These are phyloP conservation scores for Drosophila persimilis DNA, from an alignment of 1,140 invertebrate species.

Conservation along the genomic window DNA sequence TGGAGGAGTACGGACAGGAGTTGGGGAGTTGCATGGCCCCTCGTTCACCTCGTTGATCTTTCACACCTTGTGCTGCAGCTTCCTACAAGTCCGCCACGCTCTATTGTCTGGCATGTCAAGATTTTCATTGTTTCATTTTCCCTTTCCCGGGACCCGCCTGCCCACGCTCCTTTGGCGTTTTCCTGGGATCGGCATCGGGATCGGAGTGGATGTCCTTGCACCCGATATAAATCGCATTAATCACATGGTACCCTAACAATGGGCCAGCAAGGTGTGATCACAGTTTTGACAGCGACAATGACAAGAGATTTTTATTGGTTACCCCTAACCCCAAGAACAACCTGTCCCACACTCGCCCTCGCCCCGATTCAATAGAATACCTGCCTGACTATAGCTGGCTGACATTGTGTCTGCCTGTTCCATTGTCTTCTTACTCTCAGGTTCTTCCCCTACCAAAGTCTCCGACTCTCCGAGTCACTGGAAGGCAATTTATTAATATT, in stretches of 20 bases:
- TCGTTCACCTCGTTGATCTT: constrained; percentile 51
- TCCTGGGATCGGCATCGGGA: constrained; percentile 37
- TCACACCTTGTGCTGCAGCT: constrained; percentile 59
- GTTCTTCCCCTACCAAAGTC: constrained; percentile 9
- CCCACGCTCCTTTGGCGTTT: constrained; percentile 37
- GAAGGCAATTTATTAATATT: constrained; percentile 61
- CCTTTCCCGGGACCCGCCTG: too few relatives aligned
- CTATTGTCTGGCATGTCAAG: constrained; percentile 21
- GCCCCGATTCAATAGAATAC: constrained; percentile 44
- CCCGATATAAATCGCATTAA: constrained; percentile 76
- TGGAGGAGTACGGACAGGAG: not conserved
- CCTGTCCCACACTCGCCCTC: constrained; percentile 26
- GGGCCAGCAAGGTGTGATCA: constrained; percentile 62
- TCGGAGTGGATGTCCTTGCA: constrained; percentile 26
- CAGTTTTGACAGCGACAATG: constrained; percentile 70
- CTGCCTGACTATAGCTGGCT: constrained; percentile 22
- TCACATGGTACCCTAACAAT: constrained; percentile 46
- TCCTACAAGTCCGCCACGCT: constrained; percentile 28
- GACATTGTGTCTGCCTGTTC: constrained; percentile 58
- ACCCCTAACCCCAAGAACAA: constrained; percentile 26
- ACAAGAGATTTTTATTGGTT: constrained; percentile 56
- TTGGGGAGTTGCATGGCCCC: constrained; percentile 1
- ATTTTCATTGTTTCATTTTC: constrained; percentile 38
- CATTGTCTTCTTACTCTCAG: constrained; percentile 33
- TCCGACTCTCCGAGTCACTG: constrained; percentile 29